These are phyloP conservation scores for Rynchops niger DNA, from an alignment of 2,113 vertebrate species.

Conservation along the genomic window DNA sequence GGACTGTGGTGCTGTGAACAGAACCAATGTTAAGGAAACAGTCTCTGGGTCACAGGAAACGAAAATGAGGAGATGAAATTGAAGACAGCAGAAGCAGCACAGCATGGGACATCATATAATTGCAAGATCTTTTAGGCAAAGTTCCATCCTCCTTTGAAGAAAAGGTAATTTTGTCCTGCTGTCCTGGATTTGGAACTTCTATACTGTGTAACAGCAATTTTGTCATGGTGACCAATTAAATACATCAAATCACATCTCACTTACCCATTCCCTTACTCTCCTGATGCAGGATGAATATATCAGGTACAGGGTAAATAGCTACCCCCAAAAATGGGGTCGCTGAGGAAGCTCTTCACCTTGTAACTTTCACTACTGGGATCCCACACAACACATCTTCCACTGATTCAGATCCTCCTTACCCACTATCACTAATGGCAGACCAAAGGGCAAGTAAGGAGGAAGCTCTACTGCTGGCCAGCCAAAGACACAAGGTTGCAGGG, in stretches of 20 bases:
- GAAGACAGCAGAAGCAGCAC: not conserved
- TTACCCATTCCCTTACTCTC: not conserved
- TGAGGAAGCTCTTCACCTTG: not conserved
- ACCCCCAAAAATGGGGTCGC: not conserved
- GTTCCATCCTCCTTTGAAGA: not conserved
- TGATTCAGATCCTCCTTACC: not conserved
- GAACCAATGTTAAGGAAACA: not conserved
- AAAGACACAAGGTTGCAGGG: not conserved
- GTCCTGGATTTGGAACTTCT: not conserved
- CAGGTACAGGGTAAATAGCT: not conserved
- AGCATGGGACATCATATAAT: not conserved
- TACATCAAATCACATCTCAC: not conserved
- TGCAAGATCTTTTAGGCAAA: not conserved
- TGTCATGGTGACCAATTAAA: not conserved
- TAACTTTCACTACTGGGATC: not conserved
- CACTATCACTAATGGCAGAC: not conserved
- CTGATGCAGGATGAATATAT: not conserved
- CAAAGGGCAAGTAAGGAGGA: not conserved
- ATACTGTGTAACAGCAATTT: not conserved
- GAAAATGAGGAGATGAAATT: not conserved
- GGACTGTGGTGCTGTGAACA: not conserved
- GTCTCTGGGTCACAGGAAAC: not conserved
- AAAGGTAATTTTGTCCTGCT: not conserved
- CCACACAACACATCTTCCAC: not conserved
- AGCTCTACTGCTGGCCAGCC: not conserved